These are phyloP conservation scores for Rhodeus uyekii DNA, from an alignment of 2,797 vertebrate genomes.

Conservation along the genomic window DNA sequence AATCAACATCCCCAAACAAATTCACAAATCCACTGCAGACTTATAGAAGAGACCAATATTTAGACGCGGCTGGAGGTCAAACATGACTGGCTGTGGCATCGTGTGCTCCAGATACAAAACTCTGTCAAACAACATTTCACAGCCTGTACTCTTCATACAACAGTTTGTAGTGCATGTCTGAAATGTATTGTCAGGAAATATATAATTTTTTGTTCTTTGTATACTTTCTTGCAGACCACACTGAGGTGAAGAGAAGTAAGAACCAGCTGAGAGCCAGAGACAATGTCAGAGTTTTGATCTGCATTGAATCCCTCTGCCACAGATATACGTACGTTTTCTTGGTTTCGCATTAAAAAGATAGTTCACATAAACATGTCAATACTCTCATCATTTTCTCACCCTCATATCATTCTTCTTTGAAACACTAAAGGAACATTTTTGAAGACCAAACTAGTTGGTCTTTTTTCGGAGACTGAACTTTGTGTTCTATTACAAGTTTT, in stretches of 20 bases:
- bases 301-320: slow-evolving; percentile 94
- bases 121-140: slow-evolving; percentile 49
- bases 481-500: background rate
- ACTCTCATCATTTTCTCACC: background rate
- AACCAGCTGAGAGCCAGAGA: slow-evolving; percentile 84
- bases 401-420: background rate
- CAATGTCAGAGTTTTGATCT: slow-evolving; percentile 87
- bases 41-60: slow-evolving; percentile 20
- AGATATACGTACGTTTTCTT: slow-evolving; percentile 84
- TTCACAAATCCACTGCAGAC: slow-evolving; percentile 40
- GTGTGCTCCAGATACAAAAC: slow-evolving; percentile 42
- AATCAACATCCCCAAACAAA: slow-evolving; percentile 47
- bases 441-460: too few species aligned
- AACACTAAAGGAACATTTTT: background rate
- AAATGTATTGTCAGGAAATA: slow-evolving; percentile 2
- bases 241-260: slow-evolving; percentile 85
- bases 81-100: slow-evolving; percentile 29
- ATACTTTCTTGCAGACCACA: slow-evolving; percentile 80
- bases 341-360: background rate
- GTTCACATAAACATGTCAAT: background rate
- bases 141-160: slow-evolving; percentile 26
- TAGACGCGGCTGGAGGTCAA: slow-evolving; percentile 30
- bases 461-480: too few species aligned
- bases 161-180: slow-evolving; percentile 13
- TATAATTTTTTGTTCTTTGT: background rate